Conservation (phyloP, 1,140 invertebrate species). For the Drosophila bipectinata region DNA sequence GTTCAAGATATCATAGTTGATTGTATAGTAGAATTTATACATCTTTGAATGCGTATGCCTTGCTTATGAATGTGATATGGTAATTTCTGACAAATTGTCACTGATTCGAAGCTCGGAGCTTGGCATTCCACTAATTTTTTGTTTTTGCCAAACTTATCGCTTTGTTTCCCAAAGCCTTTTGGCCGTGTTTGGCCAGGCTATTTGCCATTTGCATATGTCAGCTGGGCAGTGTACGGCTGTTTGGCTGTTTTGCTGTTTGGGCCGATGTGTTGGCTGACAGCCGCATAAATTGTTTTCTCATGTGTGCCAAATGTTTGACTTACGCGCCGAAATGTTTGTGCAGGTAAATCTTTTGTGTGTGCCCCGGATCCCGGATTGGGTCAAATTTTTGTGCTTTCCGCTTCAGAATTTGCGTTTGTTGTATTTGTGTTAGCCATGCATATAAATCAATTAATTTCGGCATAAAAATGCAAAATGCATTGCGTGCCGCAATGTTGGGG, state of each 20-base stretch:
- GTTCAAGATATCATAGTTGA: slow-evolving; percentile 7
- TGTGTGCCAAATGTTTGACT: slow-evolving; percentile 81
- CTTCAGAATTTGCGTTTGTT: slow-evolving; percentile 32
- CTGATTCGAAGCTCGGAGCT: slow-evolving; percentile 6
- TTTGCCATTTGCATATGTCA: slow-evolving; percentile 70
- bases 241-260: slow-evolving; percentile 14
- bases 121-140: slow-evolving; percentile 23
- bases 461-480: slow-evolving; percentile 57
- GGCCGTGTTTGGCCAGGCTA: slow-evolving; percentile 26
- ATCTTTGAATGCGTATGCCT: too few relatives aligned
- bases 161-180: slow-evolving; percentile 45
- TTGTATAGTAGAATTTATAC: neutral
- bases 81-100: slow-evolving; percentile 34
- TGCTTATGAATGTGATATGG: slow-evolving; percentile 1
- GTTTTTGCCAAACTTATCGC: slow-evolving; percentile 39
- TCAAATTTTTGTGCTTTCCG: slow-evolving; percentile 47
- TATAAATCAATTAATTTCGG: slow-evolving; percentile 79
- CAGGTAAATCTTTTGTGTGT: slow-evolving; percentile 65
- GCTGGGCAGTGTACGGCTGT: slow-evolving; percentile 53
- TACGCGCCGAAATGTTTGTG: slow-evolving; percentile 69
- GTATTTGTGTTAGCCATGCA: slow-evolving; percentile 31
- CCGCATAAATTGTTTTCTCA: slow-evolving; percentile 78
- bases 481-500: slow-evolving; percentile 16
- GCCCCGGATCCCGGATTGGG: slow-evolving; percentile 21
- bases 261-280: slow-evolving; percentile 57